Evolutionary conservation across 35 echinoderm and acorn worm species (phyloP), one percentile per base, ranked within the genome.

Genomic region (Hemicentrotus pulcherrimus): DNA sequence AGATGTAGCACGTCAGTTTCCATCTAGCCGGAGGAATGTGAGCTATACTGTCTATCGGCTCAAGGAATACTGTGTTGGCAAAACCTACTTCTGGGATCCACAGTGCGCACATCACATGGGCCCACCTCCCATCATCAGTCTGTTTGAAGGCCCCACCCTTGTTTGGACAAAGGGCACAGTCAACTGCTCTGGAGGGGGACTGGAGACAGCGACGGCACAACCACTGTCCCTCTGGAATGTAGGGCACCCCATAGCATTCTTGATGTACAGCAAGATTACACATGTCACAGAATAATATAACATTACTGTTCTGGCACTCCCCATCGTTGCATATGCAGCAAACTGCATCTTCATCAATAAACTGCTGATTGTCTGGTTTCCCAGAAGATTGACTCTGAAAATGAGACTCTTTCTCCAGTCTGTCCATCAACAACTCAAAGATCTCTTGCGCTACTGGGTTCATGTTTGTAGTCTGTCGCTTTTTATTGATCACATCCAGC

Each of bases 191-290:
- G 30, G 98, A 99, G 30, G 98, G 98, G 6, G 98, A 99, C 94
- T 99, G 98, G 31, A 99, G 96, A 61, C 98, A 98, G 86, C 98
- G 95, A 14, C 98, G 94, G 86, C 98, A 99, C 24, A 99, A 95
- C 98, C 98, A 99, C 94, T 99, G 98, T 47, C 98, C 98, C 93
- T 99, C 98, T 91, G 98, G 98, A 94, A 99, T 99, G 97, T 99
- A 99, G n/a, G 98, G 98, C 88, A 99, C 98, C 50, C 98, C 98
- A 94, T 99, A 99, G 95, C 98, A 98, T 58, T 99, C 98, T 94
- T 99, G 98, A 50, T 99, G 98, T n/a, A 99, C 98, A 32, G 98
- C 98, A 31, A 99, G 94, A 92, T 99, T 99, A 96, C 98, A 99
- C 98, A 99, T 99, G 89, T 99, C 98, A 95, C 98, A 99, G 91